Evolutionary conservation across 2,888 invertebrate genomes (phyloP).

Genomic region (Isoperla grammatica): DNA sequence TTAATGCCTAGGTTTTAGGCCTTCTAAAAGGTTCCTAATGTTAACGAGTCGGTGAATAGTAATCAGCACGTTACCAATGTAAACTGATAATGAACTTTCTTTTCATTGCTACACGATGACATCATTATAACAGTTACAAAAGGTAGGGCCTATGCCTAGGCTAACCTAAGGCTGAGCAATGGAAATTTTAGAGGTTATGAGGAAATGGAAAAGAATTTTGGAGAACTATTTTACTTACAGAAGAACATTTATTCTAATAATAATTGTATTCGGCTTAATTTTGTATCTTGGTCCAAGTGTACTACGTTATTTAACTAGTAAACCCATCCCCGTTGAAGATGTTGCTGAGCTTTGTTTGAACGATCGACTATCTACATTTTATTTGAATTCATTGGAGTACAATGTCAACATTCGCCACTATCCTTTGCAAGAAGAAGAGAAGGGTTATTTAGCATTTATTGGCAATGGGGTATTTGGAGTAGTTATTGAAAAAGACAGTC

Average conservation of each 20-base stretch:
- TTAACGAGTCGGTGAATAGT: no score
- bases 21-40: no score
- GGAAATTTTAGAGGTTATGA: slow-evolving; percentile 23
- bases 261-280: slow-evolving; percentile 53
- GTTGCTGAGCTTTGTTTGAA: slow-evolving; percentile 59
- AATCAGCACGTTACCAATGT: no score
- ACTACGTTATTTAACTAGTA: slow-evolving; percentile 52
- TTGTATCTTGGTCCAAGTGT: slow-evolving; percentile 61
- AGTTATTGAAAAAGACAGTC: slow-evolving; percentile 55
- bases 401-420: slow-evolving; percentile 62
- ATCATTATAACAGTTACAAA: no score
- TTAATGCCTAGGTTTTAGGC: no score
- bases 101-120: no score
- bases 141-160: no score
- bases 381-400: slow-evolving; percentile 55
- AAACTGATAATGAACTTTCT: no score
- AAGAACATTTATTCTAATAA: slow-evolving; percentile 46
- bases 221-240: slow-evolving; percentile 32
- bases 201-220: slow-evolving; percentile 25
- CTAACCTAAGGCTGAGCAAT: slow-evolving; percentile 5
- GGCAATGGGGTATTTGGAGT: slow-evolving; percentile 71
- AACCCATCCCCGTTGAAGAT: slow-evolving; percentile 45
- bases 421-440: slow-evolving; percentile 49
- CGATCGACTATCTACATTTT: slow-evolving; percentile 57
- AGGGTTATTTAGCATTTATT: slow-evolving; percentile 63